A percentile compares a stretch with the other conserved stretches of the same genome.
phyloP scores from a whole-genome alignment of 2,797 vertebrate genomes.

The Sebastes hopkinsi region DNA sequence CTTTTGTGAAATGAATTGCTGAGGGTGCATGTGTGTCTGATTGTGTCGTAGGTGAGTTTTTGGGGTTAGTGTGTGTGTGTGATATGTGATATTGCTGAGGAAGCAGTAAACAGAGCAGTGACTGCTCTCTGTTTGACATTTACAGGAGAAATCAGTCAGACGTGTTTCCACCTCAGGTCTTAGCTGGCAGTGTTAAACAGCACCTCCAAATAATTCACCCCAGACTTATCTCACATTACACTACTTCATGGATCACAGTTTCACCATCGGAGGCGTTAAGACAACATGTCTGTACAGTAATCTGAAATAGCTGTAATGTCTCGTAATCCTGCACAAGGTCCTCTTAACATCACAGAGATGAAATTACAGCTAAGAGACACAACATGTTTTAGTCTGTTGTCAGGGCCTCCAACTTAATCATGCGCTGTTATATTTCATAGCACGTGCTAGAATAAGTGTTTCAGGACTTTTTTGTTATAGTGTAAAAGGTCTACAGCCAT shows the following conservation, averaged over 20 bases:
- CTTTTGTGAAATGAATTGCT: slow-evolving; percentile 39
- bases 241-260: slow-evolving; percentile 14
- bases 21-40: slow-evolving; percentile 4
- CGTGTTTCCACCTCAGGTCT: slow-evolving; percentile 35
- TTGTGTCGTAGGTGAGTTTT: not conserved
- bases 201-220: slow-evolving; percentile 19
- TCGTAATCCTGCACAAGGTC: not conserved
- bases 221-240: slow-evolving; percentile 37
- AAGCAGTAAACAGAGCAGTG: slow-evolving; percentile 45
- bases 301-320: slow-evolving; percentile 8
- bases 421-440: not conserved
- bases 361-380: not conserved
- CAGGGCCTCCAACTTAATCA: not conserved
- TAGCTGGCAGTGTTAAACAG: not conserved
- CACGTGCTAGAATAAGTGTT: not conserved
- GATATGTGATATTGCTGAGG: slow-evolving; percentile 53
- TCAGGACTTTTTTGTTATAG: not conserved
- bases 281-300: slow-evolving; percentile 12
- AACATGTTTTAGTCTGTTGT: not conserved
- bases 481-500: not conserved
- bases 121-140: slow-evolving; percentile 36
- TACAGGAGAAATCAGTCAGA: slow-evolving; percentile 38
- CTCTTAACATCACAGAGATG: not conserved
- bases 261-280: not conserved
- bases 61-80: not conserved